Base-by-base conservation (phyloP, 2,113 vertebrate genomes). In the Oophaga pumilio region DNA sequence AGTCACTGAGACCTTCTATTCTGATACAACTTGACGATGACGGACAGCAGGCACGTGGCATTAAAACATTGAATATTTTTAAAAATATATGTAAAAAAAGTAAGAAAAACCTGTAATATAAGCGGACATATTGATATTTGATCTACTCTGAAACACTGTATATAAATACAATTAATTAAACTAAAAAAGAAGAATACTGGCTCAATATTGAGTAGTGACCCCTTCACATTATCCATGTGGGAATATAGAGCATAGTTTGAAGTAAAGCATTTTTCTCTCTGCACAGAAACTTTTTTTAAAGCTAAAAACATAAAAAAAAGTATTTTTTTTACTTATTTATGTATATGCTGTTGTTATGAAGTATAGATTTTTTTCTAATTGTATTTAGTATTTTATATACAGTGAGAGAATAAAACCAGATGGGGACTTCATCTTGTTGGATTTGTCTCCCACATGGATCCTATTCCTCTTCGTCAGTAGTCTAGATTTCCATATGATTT, bases 401-500 rank as follows among this genome's bases (percentile, higher is more conserved):
- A 78, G 50, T 28, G 26, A 64, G 26, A 86, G 78, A 86, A 78
- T 24, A 52, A 76, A 86, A 86, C 59, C 85, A 86, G 56, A 86
- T 86, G 85, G 59, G 74, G 50, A 22, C 26, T 81, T 8, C 68
- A 81, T 9, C 28, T 73, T 60, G 24, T 18, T 81, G 66, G 49
- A 2, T 68, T 73, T 87, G 76, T 79, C 49, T 71, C 17, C 77
- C 76, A 80, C 76, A 86, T 86, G 76, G 76, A 66, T 76, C n/a
- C 80, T 79, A 57, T 79, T 86, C 62, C 78, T 87, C 28, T 73
- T 52, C 73, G 77, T 81, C 85, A 82, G 85, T 81, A 73, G 66
- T 81, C 26, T 76, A 87, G 64, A 69, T 87, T 87, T 69, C 56
- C 33, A 73, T 56, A 60, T 73, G 85, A 87, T 82, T 82, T 87